These are phyloP conservation scores for Chloroclystis v-ata DNA, from an alignment of 2,888 invertebrate genomes.

Conservation along the genomic window DNA sequence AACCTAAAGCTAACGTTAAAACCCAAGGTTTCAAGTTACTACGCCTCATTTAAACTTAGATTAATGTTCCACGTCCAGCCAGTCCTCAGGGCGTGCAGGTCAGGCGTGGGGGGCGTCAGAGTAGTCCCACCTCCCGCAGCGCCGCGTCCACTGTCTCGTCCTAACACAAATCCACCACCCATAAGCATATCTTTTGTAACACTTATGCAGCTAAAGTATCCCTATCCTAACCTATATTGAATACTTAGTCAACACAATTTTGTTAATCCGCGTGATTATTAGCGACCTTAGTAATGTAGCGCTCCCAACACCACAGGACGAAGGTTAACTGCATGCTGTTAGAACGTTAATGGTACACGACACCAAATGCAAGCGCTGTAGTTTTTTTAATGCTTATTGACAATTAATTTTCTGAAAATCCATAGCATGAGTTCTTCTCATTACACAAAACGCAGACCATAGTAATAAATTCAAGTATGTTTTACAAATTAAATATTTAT, in stretches of 20 bases:
- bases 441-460: no score
- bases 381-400: conserved; percentile 6
- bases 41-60: conserved; percentile 8
- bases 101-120: conserved; percentile 70
- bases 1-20: no score
- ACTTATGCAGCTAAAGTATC: conserved; percentile 12
- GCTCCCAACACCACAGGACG: conserved; percentile 4
- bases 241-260: neutral
- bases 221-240: neutral
- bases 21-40: neutral
- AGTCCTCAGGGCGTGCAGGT: conserved; percentile 25
- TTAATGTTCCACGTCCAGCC: conserved; percentile 10
- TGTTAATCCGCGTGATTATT: conserved; percentile 7
- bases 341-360: conserved; percentile 13
- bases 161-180: conserved; percentile 61
- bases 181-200: conserved; percentile 34
- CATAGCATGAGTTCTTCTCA: conserved; percentile 31
- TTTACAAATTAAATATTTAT: no score
- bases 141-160: conserved; percentile 97
- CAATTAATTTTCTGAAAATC: conserved; percentile 21
- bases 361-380: conserved; percentile 17
- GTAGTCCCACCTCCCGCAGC: conserved; percentile 95
- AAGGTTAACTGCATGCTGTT: conserved; percentile 18
- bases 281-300: conserved; percentile 4
- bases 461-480: no score